These are phyloP conservation scores for Stomatorhinus ivindoensis DNA, from an alignment of 2,113 vertebrate species.

Conservation along the genomic window DNA sequence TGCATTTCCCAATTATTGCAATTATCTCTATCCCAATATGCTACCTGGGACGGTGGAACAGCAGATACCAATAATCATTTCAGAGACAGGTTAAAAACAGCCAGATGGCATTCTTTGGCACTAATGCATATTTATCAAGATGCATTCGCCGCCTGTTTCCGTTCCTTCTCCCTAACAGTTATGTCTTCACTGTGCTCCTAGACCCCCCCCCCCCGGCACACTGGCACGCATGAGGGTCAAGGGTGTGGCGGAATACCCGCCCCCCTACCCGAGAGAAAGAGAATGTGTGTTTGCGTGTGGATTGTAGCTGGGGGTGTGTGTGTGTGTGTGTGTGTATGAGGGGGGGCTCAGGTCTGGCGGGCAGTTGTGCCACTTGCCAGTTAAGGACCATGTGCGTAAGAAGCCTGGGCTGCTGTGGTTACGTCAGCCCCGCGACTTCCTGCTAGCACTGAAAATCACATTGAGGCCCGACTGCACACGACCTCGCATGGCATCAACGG, in stretches of 20 bases:
- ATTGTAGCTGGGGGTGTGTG: neutral
- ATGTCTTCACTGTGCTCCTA: neutral
- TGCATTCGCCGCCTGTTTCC: neutral
- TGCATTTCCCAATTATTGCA: neutral
- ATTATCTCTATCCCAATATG: constrained; percentile 2
- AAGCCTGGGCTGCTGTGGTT: neutral
- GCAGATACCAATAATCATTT: constrained; percentile 10
- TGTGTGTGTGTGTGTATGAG: neutral
- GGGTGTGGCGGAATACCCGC: neutral
- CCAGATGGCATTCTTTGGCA: constrained; percentile 17
- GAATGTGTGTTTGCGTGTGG: neutral
- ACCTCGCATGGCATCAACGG: neutral
- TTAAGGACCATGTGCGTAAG: neutral
- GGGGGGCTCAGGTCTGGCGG: neutral
- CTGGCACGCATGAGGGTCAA: neutral
- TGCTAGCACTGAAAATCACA: neutral
- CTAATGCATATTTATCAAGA: constrained; percentile 20
- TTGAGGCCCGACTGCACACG: neutral
- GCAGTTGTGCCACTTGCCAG: neutral
- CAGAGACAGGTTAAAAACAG: constrained; percentile 17
- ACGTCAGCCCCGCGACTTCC: neutral
- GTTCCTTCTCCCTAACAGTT: neutral
- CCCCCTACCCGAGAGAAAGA: neutral
- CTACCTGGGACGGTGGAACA: neutral
- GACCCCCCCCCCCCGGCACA: too few species aligned